Conservation (phyloP, 2,888 invertebrate genomes). For the Busseola fusca region DNA sequence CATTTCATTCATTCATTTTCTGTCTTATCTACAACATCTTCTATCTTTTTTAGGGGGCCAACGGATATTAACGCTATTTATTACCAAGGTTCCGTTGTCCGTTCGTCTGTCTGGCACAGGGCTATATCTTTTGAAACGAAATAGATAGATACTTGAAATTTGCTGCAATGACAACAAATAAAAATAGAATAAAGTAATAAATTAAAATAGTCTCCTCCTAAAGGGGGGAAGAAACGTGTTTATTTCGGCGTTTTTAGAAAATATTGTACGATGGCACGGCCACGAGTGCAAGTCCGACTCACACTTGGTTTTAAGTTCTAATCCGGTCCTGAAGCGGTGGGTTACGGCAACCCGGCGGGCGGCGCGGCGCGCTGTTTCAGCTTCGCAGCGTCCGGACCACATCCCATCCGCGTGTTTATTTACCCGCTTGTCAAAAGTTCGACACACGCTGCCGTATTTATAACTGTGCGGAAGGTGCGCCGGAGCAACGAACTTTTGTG, state of each 20-base stretch:
- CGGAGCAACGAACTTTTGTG: slow-evolving; percentile 82
- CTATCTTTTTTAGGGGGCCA: no score
- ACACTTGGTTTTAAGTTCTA: not conserved
- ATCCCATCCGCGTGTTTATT: slow-evolving; percentile 81
- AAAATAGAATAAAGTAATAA: not conserved
- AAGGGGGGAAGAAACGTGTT: not conserved
- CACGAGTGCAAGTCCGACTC: not conserved
- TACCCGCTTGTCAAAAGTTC: slow-evolving; percentile 86
- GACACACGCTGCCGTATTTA: slow-evolving; percentile 84
- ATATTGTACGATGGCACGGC: not conserved
- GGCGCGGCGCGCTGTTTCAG: slow-evolving; percentile 41
- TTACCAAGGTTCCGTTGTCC: no score
- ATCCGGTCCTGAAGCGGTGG: slow-evolving; percentile 35
- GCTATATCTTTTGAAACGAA: not conserved
- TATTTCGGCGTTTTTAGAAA: not conserved
- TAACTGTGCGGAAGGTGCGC: slow-evolving; percentile 85
- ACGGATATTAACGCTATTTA: no score
- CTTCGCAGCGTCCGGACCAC: slow-evolving; percentile 63
- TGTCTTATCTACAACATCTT: not conserved
- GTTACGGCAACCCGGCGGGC: slow-evolving; percentile 44
- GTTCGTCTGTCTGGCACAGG: not conserved
- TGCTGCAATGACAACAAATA: not conserved
- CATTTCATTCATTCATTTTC: no score
- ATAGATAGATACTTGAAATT: not conserved
- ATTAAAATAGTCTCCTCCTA: no score